A percentile compares a stretch with the other conserved stretches of the same genome.
phyloP scores from a whole-genome alignment of 2,888 invertebrate species.

The Meteorus colon region DNA sequence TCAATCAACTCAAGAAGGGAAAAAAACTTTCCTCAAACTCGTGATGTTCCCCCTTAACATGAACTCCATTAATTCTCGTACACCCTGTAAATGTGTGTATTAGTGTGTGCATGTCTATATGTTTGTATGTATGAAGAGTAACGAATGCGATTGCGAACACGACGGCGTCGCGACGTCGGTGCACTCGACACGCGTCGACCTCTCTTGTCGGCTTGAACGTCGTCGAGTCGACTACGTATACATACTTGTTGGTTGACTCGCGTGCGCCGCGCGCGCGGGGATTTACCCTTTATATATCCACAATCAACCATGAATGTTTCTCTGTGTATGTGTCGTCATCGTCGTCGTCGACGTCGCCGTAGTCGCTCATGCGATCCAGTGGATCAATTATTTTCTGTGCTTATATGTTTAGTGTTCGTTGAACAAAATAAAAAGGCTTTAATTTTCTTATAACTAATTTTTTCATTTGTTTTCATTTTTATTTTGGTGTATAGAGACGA shows the following conservation, averaged over 20 bases:
- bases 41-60: too few relatives aligned
- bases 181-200: constrained; percentile 42
- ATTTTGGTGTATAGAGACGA: not conserved
- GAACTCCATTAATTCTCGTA: too few relatives aligned
- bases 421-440: not conserved
- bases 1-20: too few relatives aligned
- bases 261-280: constrained; percentile 34
- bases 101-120: constrained; percentile 8
- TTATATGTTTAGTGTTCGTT: not conserved
- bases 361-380: constrained; percentile 27
- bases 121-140: constrained; percentile 28
- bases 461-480: not conserved
- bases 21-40: too few relatives aligned
- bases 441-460: too few relatives aligned
- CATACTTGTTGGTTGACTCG: constrained; percentile 42
- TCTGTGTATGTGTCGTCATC: constrained; percentile 20
- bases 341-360: constrained; percentile 18
- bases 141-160: constrained; percentile 35
- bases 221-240: constrained; percentile 31
- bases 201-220: constrained; percentile 39
- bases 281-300: constrained; percentile 9
- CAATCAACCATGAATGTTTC: constrained; percentile 18
- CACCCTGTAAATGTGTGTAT: not conserved
- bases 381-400: constrained; percentile 15
- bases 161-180: constrained; percentile 47